A percentile compares a stretch with the other conserved stretches of the same genome.
Conservation (phyloP, 2,888 invertebrate species). For the Rhagonycha lutea region DNA sequence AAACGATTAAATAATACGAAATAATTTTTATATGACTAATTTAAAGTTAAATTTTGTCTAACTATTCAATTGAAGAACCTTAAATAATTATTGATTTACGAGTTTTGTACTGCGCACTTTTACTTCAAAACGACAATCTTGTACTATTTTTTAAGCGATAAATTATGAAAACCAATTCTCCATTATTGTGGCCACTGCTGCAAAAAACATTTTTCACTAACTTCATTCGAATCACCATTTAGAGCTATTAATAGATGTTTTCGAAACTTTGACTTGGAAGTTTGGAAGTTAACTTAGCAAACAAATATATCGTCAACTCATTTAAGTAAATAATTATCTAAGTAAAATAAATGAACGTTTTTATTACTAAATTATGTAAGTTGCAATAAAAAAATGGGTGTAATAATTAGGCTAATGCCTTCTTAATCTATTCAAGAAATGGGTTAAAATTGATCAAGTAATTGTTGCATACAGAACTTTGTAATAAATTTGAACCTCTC, state of each 20-base stretch:
- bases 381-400: background rate
- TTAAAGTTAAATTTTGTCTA: too few relatives aligned
- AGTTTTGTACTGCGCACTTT: background rate
- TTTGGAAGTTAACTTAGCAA: background rate
- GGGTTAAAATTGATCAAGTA: background rate
- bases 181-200: background rate
- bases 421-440: background rate
- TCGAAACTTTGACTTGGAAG: background rate
- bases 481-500: background rate
- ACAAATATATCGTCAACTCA: background rate
- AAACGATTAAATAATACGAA: background rate
- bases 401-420: background rate
- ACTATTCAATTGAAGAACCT: background rate
- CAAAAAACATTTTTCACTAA: background rate
- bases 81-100: background rate
- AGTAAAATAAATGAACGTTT: background rate
- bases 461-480: background rate
- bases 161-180: background rate
- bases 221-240: background rate
- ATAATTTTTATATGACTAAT: background rate
- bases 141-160: background rate
- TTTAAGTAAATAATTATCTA: background rate
- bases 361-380: background rate
- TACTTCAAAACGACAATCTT: background rate
- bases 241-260: background rate